Evolutionary conservation across 2,113 vertebrate genomes (phyloP).

Genomic region (Varanus komodoensis): DNA sequence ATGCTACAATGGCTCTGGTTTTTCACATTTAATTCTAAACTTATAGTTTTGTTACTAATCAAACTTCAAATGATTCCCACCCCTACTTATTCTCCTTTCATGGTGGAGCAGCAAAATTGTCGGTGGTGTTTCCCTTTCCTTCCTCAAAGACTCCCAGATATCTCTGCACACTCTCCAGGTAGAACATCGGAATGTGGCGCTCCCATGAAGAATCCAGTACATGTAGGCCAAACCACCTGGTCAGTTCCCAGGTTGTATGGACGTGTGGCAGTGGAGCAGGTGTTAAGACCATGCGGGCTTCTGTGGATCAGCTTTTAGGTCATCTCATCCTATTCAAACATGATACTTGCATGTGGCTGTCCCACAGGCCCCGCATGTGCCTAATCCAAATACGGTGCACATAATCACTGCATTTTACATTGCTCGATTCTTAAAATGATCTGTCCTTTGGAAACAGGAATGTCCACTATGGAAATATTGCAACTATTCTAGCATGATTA

Average conservation of each 20-base stretch:
- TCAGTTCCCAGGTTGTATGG: neutral
- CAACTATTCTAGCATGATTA: too few species aligned
- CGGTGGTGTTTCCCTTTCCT: neutral
- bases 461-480: conserved; percentile 41
- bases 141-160: neutral
- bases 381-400: neutral
- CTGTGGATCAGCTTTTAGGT: neutral
- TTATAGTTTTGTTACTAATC: conserved; percentile 53
- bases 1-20: conserved; percentile 51
- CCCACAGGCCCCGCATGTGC: neutral
- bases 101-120: neutral
- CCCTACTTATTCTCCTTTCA: neutral
- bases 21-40: conserved; percentile 61
- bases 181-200: neutral
- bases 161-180: too few species aligned
- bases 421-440: conserved; percentile 52
- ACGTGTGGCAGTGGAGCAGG: neutral
- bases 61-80: neutral
- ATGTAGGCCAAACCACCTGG: neutral
- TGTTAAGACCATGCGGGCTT: neutral
- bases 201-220: neutral
- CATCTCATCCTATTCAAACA: neutral
- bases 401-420: conserved; percentile 50
- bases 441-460: conserved; percentile 38
- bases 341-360: neutral